A percentile compares a stretch with the other conserved stretches of the same genome.
Evolutionary conservation across 2,113 vertebrate species (phyloP).

Genomic region (Laterallus jamaicensis): DNA sequence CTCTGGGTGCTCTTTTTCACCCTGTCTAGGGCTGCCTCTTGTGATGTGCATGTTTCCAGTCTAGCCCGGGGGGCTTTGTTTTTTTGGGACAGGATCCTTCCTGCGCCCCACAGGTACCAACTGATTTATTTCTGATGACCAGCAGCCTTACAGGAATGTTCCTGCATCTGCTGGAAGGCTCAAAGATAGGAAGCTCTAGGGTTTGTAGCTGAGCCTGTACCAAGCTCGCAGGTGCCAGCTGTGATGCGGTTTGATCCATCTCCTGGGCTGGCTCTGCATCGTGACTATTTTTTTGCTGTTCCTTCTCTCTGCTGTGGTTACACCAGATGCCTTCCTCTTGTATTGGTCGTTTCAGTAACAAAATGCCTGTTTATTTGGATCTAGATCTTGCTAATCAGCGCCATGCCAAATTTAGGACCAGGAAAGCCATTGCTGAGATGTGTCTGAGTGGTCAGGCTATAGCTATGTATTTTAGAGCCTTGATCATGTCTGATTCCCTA

Average conservation of each 20-base stretch:
- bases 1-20: neutral
- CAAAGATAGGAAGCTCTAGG: neutral
- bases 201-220: neutral
- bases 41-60: neutral
- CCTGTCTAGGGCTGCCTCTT: neutral
- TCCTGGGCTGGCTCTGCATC: neutral
- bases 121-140: neutral
- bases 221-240: neutral
- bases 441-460: fast-evolving
- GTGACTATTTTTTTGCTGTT: neutral
- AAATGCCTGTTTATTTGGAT: neutral
- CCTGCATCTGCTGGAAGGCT: neutral
- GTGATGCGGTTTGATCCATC: neutral
- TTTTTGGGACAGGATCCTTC: neutral
- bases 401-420: neutral
- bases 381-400: neutral
- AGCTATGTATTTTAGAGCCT: fast-evolving
- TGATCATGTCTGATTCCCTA: fast-evolving
- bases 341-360: neutral
- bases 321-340: neutral
- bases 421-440: neutral
- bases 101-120: fast-evolving
- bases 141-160: neutral
- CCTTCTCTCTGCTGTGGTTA: neutral
- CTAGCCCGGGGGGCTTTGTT: neutral